These are phyloP conservation scores for Drosophila mettleri DNA, from an alignment of 2,888 invertebrate genomes.

Conservation along the genomic window DNA sequence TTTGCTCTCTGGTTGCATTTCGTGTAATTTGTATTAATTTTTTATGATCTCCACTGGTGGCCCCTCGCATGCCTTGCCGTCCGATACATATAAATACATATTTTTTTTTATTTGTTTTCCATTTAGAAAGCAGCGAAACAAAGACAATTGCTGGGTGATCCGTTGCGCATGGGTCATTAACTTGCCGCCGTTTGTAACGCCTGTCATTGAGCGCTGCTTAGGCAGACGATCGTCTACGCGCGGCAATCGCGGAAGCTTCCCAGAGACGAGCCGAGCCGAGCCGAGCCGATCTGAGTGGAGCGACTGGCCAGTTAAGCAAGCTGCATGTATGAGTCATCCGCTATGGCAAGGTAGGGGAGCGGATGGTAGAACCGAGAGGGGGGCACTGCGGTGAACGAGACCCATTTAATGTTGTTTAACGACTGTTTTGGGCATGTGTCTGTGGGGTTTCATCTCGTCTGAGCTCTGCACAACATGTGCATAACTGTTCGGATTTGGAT, in stretches of 20 bases:
- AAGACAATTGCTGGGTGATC: conserved; percentile 73
- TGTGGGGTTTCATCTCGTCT: conserved; percentile 54
- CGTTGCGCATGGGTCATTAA: conserved; percentile 69
- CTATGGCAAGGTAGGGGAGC: conserved; percentile 9
- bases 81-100: not conserved
- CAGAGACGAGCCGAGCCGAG: conserved; percentile 11
- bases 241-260: conserved; percentile 64
- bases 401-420: conserved; percentile 80
- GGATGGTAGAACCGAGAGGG: not conserved
- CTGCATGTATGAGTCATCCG: conserved; percentile 45
- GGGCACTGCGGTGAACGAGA: conserved; percentile 52
- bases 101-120: conserved; percentile 68
- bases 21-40: conserved; percentile 75
- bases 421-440: conserved; percentile 64
- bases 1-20: conserved; percentile 30
- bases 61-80: conserved; percentile 18
- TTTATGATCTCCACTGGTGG: conserved; percentile 68
- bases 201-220: conserved; percentile 78
- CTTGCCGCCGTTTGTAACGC: conserved; percentile 73
- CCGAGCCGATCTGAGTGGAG: too few relatives aligned
- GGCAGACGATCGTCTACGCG: conserved; percentile 62
- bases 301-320: conserved; percentile 13
- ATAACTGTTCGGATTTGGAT: conserved; percentile 66
- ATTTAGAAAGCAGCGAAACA: conserved; percentile 72
- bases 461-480: conserved; percentile 64